These are phyloP conservation scores for Xylocopa sonorina DNA, from an alignment of 1,140 invertebrate species.

Conservation along the genomic window DNA sequence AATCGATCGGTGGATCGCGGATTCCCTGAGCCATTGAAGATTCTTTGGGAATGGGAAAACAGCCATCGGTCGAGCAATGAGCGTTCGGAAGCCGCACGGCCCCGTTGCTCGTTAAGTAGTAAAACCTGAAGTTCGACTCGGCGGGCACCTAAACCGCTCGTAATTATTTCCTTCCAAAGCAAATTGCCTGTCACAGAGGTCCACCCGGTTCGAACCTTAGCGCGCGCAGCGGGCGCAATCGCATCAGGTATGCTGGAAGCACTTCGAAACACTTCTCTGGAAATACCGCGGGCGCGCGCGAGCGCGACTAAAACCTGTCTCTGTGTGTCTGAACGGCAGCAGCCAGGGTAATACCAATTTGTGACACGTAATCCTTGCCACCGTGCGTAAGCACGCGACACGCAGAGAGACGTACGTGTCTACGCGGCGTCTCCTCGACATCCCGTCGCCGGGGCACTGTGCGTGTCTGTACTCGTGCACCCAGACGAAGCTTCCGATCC, in stretches of 20 bases:
- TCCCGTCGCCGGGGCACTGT: neutral
- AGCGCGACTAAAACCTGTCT: no score
- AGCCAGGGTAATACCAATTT: conserved; percentile 63
- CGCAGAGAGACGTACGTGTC: conserved; percentile 21
- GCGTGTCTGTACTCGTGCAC: conserved; percentile 14
- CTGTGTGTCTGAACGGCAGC: conserved; percentile 38
- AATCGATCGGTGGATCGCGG: neutral
- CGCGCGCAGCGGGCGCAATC: conserved; percentile 39
- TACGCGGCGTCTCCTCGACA: conserved; percentile 6
- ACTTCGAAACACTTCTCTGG: conserved; percentile 56
- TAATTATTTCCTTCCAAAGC: conserved; percentile 63
- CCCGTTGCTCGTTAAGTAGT: no score
- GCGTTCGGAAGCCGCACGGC: neutral
- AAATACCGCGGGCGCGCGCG: conserved; percentile 55
- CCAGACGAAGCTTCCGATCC: conserved; percentile 59
- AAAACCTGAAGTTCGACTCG: neutral
- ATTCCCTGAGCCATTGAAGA: no score
- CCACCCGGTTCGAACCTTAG: conserved; percentile 44
- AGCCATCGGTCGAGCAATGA: neutral
- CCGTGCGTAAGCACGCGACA: conserved; percentile 55
- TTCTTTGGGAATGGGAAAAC: neutral
- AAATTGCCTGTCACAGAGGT: conserved; percentile 61
- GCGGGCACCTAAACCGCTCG: conserved; percentile 31
- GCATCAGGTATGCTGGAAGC: conserved; percentile 63
- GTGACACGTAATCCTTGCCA: conserved; percentile 67